These are phyloP conservation scores for Pherbina coryleti DNA, from an alignment of 2,888 invertebrate genomes.

Conservation along the genomic window DNA sequence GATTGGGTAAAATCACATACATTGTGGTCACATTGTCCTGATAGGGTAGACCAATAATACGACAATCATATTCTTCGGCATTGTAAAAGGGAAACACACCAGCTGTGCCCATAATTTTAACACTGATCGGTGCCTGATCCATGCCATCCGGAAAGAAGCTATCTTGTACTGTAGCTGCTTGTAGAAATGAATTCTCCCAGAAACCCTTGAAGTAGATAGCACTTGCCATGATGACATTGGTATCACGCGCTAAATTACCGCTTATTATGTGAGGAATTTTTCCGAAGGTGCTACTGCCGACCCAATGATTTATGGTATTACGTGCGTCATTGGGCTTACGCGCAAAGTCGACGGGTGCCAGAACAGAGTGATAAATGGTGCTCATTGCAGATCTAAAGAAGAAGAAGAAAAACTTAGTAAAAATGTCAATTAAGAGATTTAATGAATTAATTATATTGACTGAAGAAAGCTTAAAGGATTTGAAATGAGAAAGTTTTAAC, in stretches of 20 bases:
- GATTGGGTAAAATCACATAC: conserved; percentile 76
- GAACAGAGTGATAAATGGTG: conserved; percentile 72
- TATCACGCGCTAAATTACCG: conserved; percentile 70
- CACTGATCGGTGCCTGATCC: conserved; percentile 59
- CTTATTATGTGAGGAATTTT: conserved; percentile 74
- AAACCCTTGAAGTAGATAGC: conserved; percentile 75
- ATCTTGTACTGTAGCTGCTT: conserved; percentile 67
- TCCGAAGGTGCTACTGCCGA: conserved; percentile 72
- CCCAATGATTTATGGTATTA: conserved; percentile 74
- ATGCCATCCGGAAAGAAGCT: conserved; percentile 72
- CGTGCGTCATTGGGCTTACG: conserved; percentile 65
- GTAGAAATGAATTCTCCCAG: conserved; percentile 77
- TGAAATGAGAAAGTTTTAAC: background rate
- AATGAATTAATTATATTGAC: background rate
- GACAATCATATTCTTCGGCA: conserved; percentile 68
- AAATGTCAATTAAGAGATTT: background rate
- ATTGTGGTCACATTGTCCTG: conserved; percentile 75
- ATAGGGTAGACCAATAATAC: conserved; percentile 78
- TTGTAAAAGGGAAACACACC: conserved; percentile 73
- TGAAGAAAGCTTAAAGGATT: background rate
- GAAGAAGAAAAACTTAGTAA: background rate
- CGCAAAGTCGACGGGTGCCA: conserved; percentile 72
- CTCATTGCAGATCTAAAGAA: conserved; percentile 65
- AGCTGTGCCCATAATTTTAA: conserved; percentile 77
- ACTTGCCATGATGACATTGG: conserved; percentile 75